Evolutionary conservation across 2,113 vertebrate species (phyloP).

Genomic region (Grammomys surdaster): DNA sequence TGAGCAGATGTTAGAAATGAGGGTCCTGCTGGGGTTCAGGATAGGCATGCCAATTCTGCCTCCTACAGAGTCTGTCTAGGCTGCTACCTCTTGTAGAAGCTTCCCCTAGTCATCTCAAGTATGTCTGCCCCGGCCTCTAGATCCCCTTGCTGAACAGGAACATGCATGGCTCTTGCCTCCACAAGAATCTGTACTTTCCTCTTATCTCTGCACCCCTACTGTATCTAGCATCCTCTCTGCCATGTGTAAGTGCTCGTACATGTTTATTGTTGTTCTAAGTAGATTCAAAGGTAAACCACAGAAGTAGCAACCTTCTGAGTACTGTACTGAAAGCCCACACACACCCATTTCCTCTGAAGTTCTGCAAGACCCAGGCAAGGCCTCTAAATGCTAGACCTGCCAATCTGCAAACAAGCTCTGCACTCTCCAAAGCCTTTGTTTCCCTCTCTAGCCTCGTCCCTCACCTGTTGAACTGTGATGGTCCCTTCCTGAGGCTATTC

Average conservation of each 20-base stretch:
- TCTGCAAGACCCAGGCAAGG: background rate
- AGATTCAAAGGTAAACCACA: background rate
- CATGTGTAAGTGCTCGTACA: rapidly evolving
- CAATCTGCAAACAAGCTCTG: background rate
- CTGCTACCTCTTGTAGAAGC: background rate
- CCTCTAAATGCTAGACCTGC: background rate
- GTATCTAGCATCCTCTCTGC: too few relatives aligned
- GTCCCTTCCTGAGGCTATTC: background rate
- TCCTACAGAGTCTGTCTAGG: background rate
- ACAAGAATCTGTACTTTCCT: too few relatives aligned
- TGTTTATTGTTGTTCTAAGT: background rate
- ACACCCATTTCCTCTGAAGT: background rate
- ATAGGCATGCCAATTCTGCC: background rate
- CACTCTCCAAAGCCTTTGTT: background rate
- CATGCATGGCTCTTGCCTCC: too few relatives aligned
- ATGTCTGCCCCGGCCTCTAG: background rate
- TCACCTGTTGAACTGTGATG: background rate
- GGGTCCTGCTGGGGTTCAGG: background rate
- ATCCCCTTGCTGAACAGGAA: background rate
- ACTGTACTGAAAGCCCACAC: background rate
- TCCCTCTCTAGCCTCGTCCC: background rate
- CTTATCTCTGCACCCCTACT: background rate
- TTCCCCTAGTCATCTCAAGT: background rate
- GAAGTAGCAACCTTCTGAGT: background rate
- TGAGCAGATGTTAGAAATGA: background rate